phyloP scores from a whole-genome alignment of 2,888 invertebrate species.

The Himalopsyche kuldschensis region DNA sequence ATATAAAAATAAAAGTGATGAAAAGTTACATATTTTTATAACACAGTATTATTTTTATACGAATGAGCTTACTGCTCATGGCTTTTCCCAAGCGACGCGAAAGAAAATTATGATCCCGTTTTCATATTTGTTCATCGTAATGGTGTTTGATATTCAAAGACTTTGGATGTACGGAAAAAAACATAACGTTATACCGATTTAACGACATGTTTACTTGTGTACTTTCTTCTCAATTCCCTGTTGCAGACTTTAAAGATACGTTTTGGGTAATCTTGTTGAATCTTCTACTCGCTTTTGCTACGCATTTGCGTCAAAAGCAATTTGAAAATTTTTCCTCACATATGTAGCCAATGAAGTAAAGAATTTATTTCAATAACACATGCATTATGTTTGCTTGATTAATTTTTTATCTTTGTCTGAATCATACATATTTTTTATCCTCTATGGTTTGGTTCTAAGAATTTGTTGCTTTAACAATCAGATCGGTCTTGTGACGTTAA shows the following conservation, averaged over 20 bases:
- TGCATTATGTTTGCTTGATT: too few species aligned
- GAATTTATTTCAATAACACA: too few species aligned
- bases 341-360: too few species aligned
- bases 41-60: constrained; percentile 1
- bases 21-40: background rate
- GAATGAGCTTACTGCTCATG: background rate
- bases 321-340: too few species aligned
- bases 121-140: constrained; percentile 1
- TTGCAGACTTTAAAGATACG: background rate
- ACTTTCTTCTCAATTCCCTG: background rate
- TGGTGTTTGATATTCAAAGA: background rate
- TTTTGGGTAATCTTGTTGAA: background rate
- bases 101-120: background rate
- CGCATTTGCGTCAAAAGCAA: background rate
- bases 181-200: background rate
- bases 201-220: background rate
- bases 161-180: background rate
- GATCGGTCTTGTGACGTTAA: too few species aligned
- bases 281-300: background rate
- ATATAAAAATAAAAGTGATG: background rate
- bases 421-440: too few species aligned
- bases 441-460: too few species aligned
- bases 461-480: too few species aligned
- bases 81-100: background rate
- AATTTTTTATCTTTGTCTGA: too few species aligned